phyloP scores from a whole-genome alignment of 2,888 invertebrate genomes.

The Stictocephala bisonia region DNA sequence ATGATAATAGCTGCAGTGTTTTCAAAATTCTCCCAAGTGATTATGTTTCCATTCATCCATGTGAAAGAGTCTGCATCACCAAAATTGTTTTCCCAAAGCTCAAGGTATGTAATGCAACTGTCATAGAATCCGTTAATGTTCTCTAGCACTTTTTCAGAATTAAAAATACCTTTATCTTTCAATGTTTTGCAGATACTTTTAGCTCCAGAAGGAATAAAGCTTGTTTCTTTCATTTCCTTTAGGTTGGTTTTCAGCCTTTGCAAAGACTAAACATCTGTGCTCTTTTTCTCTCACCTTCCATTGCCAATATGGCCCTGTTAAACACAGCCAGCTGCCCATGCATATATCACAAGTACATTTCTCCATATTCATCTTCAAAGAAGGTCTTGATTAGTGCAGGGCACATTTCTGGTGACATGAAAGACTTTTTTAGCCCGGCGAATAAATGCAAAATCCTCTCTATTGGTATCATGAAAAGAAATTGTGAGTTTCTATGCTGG shows the following conservation, averaged over 20 bases:
- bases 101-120: background rate
- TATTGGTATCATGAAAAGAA: constrained; percentile 59
- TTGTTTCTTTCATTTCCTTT: background rate
- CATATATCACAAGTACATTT: constrained; percentile 57
- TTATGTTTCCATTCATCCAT: background rate
- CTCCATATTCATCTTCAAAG: constrained; percentile 57
- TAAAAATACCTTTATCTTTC: background rate
- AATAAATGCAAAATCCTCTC: constrained; percentile 60
- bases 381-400: constrained; percentile 58
- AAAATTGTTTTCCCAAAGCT: too few species aligned
- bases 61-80: background rate
- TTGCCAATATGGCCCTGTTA: background rate
- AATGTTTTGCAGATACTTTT: background rate
- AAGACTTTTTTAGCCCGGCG: constrained; percentile 57
- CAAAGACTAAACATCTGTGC: background rate
- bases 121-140: background rate
- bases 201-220: constrained; percentile 10
- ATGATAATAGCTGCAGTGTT: background rate
- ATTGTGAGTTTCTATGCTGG: constrained; percentile 58
- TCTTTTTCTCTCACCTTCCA: background rate
- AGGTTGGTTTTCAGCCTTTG: background rate
- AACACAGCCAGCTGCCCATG: constrained; percentile 43
- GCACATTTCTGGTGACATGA: constrained; percentile 57
- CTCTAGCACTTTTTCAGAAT: background rate
- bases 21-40: constrained; percentile 1